A percentile compares a stretch with the other conserved stretches of the same genome.
phyloP scores from a whole-genome alignment of 2,888 invertebrate genomes.

The Ptilodon capucinus region DNA sequence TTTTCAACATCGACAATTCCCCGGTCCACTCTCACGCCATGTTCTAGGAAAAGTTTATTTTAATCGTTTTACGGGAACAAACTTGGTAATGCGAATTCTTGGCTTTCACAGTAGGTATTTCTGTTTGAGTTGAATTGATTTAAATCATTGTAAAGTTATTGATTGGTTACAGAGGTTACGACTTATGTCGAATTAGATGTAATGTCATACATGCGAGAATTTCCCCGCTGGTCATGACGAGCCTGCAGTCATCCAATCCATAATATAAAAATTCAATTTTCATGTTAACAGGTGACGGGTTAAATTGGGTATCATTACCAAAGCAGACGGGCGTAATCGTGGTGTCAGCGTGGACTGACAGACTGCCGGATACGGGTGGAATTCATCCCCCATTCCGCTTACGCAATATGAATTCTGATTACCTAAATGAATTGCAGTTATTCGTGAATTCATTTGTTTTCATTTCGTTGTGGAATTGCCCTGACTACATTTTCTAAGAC shows the following conservation, averaged over 20 bases:
- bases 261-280: background rate
- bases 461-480: too few species aligned
- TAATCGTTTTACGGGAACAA: conserved; percentile 6
- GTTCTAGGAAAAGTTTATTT: background rate
- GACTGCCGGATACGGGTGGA: background rate
- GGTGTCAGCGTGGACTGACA: background rate
- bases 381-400: background rate
- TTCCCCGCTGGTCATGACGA: too few species aligned
- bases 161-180: background rate
- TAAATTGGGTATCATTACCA: background rate
- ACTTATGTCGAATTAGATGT: too few species aligned
- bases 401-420: background rate
- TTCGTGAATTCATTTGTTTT: too few species aligned
- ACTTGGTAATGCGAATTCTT: background rate
- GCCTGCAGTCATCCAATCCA: background rate
- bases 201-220: too few species aligned
- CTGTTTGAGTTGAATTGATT: background rate
- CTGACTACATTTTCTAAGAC: too few species aligned
- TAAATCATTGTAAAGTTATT: background rate
- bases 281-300: background rate
- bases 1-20: conserved; percentile 14
- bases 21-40: background rate
- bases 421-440: background rate
- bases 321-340: background rate
- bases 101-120: background rate